phyloP scores from a whole-genome alignment of 2,797 vertebrate species.

The Acanthurus tractus region DNA sequence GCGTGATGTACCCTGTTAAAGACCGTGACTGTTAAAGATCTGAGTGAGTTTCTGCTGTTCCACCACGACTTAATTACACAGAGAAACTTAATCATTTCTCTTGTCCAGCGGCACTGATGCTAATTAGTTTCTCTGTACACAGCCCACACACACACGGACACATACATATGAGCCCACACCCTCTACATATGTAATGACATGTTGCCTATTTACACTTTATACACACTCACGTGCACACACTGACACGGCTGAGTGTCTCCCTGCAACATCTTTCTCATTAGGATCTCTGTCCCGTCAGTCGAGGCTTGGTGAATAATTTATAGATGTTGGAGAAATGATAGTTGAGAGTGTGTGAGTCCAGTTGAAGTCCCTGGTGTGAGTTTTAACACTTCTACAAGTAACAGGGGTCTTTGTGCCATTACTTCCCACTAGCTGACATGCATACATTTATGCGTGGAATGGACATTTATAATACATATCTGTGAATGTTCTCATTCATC shows the following conservation, averaged over 20 bases:
- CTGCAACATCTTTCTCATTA: conserved; percentile 75
- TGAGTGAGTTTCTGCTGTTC: conserved; percentile 40
- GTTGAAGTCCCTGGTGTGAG: conserved; percentile 62
- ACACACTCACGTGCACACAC: conserved; percentile 37
- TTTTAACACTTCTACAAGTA: conserved; percentile 66
- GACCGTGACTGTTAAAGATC: conserved; percentile 23
- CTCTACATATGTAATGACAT: conserved; percentile 49
- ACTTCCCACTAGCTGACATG: conserved; percentile 44
- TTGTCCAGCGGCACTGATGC: conserved; percentile 58
- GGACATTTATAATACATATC: no score
- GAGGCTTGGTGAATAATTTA: conserved; percentile 77
- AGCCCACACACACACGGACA: conserved; percentile 8
- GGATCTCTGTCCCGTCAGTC: conserved; percentile 64
- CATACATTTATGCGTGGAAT: not conserved
- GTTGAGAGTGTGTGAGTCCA: conserved; percentile 49
- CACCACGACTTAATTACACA: conserved; percentile 61
- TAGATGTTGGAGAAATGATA: conserved; percentile 52
- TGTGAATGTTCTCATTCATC: no score
- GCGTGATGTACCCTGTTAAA: conserved; percentile 12
- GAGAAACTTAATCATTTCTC: conserved; percentile 64
- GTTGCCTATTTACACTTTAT: conserved; percentile 56
- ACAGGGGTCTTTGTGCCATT: conserved; percentile 60
- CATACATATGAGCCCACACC: conserved; percentile 6
- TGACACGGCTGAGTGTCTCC: conserved; percentile 55
- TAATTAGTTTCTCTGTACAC: conserved; percentile 65